Evolutionary conservation across 2,888 invertebrate species (phyloP), one percentile per base, ranked within the genome.

Genomic region (Bimastos eiseni): DNA sequence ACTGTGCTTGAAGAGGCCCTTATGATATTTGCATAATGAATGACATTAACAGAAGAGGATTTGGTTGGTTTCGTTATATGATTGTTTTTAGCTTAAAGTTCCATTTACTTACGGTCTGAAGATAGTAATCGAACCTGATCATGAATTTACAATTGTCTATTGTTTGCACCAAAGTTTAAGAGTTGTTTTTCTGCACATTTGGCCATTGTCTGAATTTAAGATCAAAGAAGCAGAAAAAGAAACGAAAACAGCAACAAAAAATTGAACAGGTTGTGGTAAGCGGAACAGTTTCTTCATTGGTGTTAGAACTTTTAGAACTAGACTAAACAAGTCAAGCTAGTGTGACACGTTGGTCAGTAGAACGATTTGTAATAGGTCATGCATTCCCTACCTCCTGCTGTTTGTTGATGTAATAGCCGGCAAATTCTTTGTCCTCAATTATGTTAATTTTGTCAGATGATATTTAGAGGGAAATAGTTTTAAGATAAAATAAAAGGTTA

Each of bases 191-290:
- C 8, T 70, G n/a, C 6, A 70, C n/a, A 30, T n/a, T 17, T 70
- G 11, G n/a, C 13, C 70, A 34, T 90, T 33, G n/a, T 84, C 84
- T 83, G n/a, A 84, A 86, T 90, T 83, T 38, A 33, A 91, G 90
- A 49, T 91, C 91, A 38, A 92, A 92, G 83, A 92, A 92, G 44
- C 91, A 92, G 88, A 92, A 92, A 89, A 91, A 91, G 88, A 92
- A 92, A 88, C 88, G 90, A 90, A 91, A 90, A 34, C 90, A 91
- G 33, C 89, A 83, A 55, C 90, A 91, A 37, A 91, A 91, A 37
- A 36, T 90, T 70, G 30, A n/a, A 17, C 70, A 70, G 70, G n/a
- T 70, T 70, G 70, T n/a, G n/a, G 70, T 70, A n/a, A 70, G 70
- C 13, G 11, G n/a, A n/a, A n/a, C 70, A 70, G 70, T 70, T 70